These are phyloP conservation scores for Trachymyrmex cornetzi DNA, from an alignment of 1,140 invertebrate genomes.

Conservation along the genomic window DNA sequence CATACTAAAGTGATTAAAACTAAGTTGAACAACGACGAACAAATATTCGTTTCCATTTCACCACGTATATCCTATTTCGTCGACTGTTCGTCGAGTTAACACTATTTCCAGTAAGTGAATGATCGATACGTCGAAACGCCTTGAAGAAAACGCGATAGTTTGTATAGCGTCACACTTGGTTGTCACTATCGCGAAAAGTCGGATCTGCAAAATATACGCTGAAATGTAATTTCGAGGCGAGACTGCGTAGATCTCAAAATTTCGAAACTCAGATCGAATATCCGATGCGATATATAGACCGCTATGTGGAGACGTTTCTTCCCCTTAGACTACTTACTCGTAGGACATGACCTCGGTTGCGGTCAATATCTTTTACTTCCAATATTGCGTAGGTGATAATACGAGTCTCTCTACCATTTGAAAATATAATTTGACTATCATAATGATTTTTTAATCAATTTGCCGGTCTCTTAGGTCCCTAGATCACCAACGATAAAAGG, in stretches of 20 bases:
- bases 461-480: neutral
- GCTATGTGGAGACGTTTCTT: neutral
- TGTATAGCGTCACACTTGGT: neutral
- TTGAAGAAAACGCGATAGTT: slow-evolving; percentile 47
- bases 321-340: slow-evolving; percentile 14
- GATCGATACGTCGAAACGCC: slow-evolving; percentile 65
- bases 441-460: slow-evolving; percentile 5
- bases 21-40: neutral
- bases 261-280: neutral
- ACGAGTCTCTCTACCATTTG: neutral
- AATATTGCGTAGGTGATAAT: slow-evolving; percentile 22
- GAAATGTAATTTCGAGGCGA: neutral
- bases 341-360: slow-evolving; percentile 45
- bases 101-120: slow-evolving; percentile 42
- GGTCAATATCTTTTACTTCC: slow-evolving; percentile 44
- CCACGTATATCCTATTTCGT: slow-evolving; percentile 44
- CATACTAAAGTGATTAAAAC: slow-evolving; percentile 39
- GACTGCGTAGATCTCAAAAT: neutral
- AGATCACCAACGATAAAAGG: neutral
- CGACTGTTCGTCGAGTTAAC: slow-evolving; percentile 31
- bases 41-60: slow-evolving; percentile 14
- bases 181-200: slow-evolving; percentile 4
- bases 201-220: neutral
- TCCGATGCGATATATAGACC: neutral
- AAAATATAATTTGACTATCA: neutral